These are phyloP conservation scores for Glaucidium brasilianum DNA, from an alignment of 2,113 vertebrate genomes.

Conservation along the genomic window DNA sequence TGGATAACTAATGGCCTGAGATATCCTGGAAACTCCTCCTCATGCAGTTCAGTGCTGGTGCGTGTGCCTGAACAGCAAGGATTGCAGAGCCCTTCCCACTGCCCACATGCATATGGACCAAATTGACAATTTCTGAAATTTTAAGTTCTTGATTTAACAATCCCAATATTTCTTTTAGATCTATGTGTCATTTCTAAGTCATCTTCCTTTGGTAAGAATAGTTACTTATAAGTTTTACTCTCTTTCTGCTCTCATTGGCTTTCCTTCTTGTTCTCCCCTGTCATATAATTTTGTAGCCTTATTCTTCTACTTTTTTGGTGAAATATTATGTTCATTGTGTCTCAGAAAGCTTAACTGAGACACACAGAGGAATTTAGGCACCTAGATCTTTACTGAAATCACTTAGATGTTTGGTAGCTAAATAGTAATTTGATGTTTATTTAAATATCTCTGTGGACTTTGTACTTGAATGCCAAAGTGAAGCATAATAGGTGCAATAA, in stretches of 20 bases:
- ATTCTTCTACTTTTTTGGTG: background rate
- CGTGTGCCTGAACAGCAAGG: background rate
- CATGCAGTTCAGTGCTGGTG: background rate
- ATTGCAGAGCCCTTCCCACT: background rate
- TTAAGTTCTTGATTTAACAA: background rate
- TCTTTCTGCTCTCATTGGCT: background rate
- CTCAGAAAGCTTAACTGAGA: background rate
- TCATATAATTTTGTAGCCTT: background rate
- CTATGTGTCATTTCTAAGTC: background rate
- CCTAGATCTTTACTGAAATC: background rate
- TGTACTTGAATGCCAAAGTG: background rate
- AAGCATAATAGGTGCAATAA: background rate
- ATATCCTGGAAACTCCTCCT: background rate
- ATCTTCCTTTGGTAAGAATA: background rate
- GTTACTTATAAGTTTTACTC: background rate
- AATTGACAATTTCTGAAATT: background rate
- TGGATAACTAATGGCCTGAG: background rate
- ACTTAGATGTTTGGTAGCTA: background rate
- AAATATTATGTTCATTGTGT: background rate
- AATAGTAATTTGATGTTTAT: background rate
- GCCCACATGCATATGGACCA: background rate
- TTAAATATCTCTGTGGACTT: background rate
- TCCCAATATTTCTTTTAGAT: background rate
- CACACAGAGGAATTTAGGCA: background rate
- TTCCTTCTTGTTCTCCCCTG: background rate